Evolutionary conservation across 2,113 vertebrate species (phyloP), one percentile per base, ranked within the genome.

Genomic region (Megaptera novaeangliae): DNA sequence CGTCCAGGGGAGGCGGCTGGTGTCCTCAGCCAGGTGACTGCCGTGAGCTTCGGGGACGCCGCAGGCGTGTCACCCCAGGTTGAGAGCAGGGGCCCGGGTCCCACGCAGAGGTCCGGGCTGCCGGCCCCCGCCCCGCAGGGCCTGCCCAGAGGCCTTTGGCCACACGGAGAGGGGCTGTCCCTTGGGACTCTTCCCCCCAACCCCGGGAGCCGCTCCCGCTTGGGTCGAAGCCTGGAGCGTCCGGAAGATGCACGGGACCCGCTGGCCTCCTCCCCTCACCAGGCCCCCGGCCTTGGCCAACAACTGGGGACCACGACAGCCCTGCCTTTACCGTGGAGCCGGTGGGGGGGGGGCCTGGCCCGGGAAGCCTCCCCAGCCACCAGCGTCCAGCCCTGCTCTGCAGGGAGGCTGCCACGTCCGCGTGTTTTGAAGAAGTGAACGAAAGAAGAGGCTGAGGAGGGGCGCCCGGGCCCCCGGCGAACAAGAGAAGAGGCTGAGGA

Each of bases 151-250:
- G 55, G 55, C 23, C 2, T 0, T 59, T 57, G 0, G 39, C 25
- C 21, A 15, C 31, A n/a, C 4, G 14, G n/a, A 81, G 2, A 7
- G n/a, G n/a, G 1, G 36, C 15, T 81, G 31, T 34, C 14, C 78
- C n/a, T 69, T 21, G 18, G 18, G 64, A 21, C 68, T 69, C n/a
- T 36, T 20, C 78, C 64, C n/a, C 11, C 13, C 23, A 17, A 44
- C 44, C 72, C 15, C 64, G 3, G 11, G 41, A 7, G 41, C 44
- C 8, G 4, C 44, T 15, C 27, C 8, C 0, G 8, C 0, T 3
- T 6, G 6, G 31, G 13, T 68, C 18, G 34, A 68, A 6, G 15
- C 34, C 64, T 31, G 63, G 29, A 31, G 12, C 61, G 27, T 2
- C 27, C 63, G 14, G 63, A 31, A 31, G 41, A 44, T 0, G 49